Conservation (phyloP, 1,140 invertebrate genomes). For the Scaptomyza pallida region DNA sequence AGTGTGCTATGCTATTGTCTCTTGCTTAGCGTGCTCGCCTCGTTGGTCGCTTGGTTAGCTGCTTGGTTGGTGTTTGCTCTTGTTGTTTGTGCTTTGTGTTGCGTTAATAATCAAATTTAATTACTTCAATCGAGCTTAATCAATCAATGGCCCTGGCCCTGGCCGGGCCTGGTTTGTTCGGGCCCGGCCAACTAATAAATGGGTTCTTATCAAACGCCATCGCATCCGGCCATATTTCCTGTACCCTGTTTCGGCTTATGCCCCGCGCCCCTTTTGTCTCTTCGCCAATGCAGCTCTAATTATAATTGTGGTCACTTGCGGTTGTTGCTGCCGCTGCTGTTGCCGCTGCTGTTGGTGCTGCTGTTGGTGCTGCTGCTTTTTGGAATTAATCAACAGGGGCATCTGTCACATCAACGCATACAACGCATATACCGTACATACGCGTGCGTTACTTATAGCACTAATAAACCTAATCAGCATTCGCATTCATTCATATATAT, state of each 20-base stretch:
- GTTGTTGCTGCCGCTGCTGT: not conserved
- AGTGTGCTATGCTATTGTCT: not conserved
- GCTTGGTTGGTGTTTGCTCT: no score
- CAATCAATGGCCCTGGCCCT: constrained; percentile 39
- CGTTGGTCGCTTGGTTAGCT: no score
- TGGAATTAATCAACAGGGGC: constrained; percentile 8
- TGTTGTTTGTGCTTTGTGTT: not conserved
- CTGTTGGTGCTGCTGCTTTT: not conserved
- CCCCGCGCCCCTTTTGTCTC: no score
- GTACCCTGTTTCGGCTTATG: no score
- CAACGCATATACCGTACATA: no score
- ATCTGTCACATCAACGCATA: not conserved
- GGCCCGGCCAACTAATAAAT: constrained; percentile 9
- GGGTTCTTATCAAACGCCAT: constrained; percentile 10
- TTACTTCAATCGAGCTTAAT: constrained; percentile 33
- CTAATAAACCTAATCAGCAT: constrained; percentile 14
- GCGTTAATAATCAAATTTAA: constrained; percentile 32
- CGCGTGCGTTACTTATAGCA: not conserved
- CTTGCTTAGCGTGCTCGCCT: not conserved
- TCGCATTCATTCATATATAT: not conserved
- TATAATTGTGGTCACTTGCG: not conserved
- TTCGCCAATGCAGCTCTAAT: not conserved
- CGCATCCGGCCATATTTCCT: constrained; percentile 16
- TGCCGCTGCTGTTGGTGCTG: no score
- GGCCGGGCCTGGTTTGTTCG: no score